Percentiles rank a stretch among this genome's conserved stretches.
phyloP scores from a whole-genome alignment of 2,888 invertebrate genomes.

The Zaprionus obscuricornis region DNA sequence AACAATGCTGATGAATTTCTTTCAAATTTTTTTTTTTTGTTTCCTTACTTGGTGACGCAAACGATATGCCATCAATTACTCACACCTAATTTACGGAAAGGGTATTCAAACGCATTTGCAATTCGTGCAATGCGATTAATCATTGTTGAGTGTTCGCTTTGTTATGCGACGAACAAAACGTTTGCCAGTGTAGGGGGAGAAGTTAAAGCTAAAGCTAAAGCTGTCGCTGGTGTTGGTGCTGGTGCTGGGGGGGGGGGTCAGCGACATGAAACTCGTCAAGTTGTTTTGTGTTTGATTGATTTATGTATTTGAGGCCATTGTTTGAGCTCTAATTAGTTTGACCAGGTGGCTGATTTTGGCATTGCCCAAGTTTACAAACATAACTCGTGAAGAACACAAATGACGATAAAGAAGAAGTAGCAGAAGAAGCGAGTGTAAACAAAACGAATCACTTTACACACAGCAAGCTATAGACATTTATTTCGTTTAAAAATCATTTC shows the following conservation, averaged over 20 bases:
- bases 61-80: constrained; percentile 11
- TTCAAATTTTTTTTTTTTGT: constrained; percentile 4
- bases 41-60: constrained; percentile 9
- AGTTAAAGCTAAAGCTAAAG: not conserved
- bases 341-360: constrained; percentile 57
- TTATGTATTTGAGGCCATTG: constrained; percentile 69
- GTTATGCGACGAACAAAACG: no score
- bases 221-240: no score
- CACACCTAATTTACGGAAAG: constrained; percentile 34
- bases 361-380: not conserved
- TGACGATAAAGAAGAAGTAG: no score
- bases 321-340: constrained; percentile 71
- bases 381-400: no score
- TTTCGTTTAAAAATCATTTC: no score
- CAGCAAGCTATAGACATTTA: no score
- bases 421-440: no score
- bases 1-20: no score
- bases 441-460: constrained; percentile 36
- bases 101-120: constrained; percentile 57
- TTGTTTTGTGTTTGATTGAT: constrained; percentile 72
- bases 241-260: not conserved
- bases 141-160: constrained; percentile 59
- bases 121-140: constrained; percentile 61
- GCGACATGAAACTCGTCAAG: constrained; percentile 69
- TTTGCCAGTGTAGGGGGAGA: not conserved